phyloP scores from a whole-genome alignment of 1,140 invertebrate genomes.

The Cherax destructor region DNA sequence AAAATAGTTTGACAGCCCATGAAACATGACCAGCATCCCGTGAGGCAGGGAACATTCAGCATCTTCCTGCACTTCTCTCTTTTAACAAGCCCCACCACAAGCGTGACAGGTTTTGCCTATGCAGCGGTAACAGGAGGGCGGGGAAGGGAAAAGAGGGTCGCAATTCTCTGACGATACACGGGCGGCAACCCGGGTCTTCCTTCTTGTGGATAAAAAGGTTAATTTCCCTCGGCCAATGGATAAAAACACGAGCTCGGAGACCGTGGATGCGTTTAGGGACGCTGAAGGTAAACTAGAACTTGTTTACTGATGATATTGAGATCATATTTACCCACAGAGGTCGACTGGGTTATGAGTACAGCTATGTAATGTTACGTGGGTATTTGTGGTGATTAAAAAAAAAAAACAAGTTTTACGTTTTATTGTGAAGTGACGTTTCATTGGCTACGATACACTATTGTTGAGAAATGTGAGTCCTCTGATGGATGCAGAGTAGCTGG shows the following conservation, averaged over 20 bases:
- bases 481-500: background rate
- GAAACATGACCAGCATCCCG: background rate
- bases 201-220: constrained; percentile 13
- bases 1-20: no score
- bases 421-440: background rate
- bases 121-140: background rate
- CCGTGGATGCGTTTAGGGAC: constrained; percentile 7
- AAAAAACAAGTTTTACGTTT: background rate
- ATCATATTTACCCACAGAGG: background rate
- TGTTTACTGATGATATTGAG: background rate
- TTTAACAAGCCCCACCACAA: background rate
- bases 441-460: background rate
- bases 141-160: background rate
- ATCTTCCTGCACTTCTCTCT: background rate
- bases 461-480: background rate
- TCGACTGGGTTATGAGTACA: background rate
- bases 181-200: constrained; percentile 18
- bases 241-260: constrained; percentile 8
- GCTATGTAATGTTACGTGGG: background rate
- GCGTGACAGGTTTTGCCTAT: constrained; percentile 13
- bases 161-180: background rate
- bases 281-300: background rate
- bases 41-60: background rate
- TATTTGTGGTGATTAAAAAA: background rate
- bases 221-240: constrained; percentile 17